phyloP scores from a whole-genome alignment of 1,140 invertebrate genomes.

The Dendroctonus ponderosae region DNA sequence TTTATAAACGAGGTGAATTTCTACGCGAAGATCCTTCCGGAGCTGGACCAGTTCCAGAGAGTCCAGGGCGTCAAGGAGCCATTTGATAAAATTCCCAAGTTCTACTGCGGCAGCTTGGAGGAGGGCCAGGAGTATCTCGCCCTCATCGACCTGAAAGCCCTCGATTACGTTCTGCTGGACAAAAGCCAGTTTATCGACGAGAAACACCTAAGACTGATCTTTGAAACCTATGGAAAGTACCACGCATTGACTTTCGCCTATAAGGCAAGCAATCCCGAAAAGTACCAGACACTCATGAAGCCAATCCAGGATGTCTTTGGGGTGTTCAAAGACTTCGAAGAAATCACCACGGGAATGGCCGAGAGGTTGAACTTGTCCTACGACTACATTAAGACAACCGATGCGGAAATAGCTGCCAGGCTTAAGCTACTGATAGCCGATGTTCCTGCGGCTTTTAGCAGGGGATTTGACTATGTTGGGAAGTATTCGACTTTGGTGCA shows the following conservation, averaged over 20 bases:
- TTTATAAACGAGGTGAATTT: conserved; percentile 10
- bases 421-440: conserved; percentile 15
- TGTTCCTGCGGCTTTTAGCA: conserved; percentile 1
- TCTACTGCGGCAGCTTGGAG: conserved; percentile 45
- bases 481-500: conserved; percentile 27
- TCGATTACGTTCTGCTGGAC: conserved; percentile 18
- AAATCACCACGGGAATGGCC: neutral
- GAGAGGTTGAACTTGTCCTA: conserved; percentile 7
- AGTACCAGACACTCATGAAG: conserved; percentile 7
- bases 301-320: conserved; percentile 42
- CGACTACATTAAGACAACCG: conserved; percentile 8
- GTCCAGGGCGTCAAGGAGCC: neutral
- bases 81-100: conserved; percentile 47
- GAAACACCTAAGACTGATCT: conserved; percentile 17
- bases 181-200: conserved; percentile 20
- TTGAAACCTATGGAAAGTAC: conserved; percentile 32
- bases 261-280: conserved; percentile 47
- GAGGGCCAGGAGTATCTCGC: conserved; percentile 52
- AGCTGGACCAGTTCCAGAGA: conserved; percentile 10
- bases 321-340: conserved; percentile 1
- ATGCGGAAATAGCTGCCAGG: conserved; percentile 28
- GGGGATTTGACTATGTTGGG: conserved; percentile 33
- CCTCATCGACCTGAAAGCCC: conserved; percentile 42
- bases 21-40: conserved; percentile 2
- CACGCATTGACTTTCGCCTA: conserved; percentile 50